A percentile compares a stretch with the other conserved stretches of the same genome.
phyloP scores from a whole-genome alignment of 2,113 vertebrate species.

The Panthera uncia region DNA sequence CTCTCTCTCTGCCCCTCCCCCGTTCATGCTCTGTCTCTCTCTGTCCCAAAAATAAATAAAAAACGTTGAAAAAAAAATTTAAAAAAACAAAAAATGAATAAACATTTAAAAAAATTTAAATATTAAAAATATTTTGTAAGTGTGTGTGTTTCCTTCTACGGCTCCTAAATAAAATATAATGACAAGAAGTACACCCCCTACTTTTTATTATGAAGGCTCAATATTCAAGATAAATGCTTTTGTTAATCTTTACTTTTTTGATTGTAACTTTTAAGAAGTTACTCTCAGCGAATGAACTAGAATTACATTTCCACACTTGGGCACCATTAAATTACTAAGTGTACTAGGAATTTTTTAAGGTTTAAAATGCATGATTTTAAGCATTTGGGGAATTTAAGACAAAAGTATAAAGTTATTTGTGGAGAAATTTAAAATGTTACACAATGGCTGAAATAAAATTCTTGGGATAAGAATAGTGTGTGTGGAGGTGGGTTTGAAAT shows the following conservation, averaged over 20 bases:
- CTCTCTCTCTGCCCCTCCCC: no score
- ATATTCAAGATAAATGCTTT: constrained; percentile 67
- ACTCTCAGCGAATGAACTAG: constrained; percentile 45
- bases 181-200: constrained; percentile 40
- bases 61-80: no score
- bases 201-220: constrained; percentile 68
- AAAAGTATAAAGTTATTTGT: constrained; percentile 62
- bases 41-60: no score
- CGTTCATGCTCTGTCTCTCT: no score
- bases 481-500: constrained; percentile 62
- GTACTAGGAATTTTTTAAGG: not conserved
- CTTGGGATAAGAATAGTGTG: constrained; percentile 47
- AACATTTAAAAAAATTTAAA: not conserved
- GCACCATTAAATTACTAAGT: constrained; percentile 54
- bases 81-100: no score
- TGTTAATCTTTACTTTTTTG: constrained; percentile 69
- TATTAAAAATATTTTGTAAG: constrained; percentile 35
- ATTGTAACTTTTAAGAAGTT: constrained; percentile 42
- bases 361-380: constrained; percentile 55
- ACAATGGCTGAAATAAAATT: constrained; percentile 51
- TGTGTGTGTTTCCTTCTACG: constrained; percentile 54
- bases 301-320: constrained; percentile 56
- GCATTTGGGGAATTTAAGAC: constrained; percentile 32
- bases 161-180: constrained; percentile 66
- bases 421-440: constrained; percentile 50